phyloP scores from a whole-genome alignment of 2,797 vertebrate species.

The Catharus ustulatus region DNA sequence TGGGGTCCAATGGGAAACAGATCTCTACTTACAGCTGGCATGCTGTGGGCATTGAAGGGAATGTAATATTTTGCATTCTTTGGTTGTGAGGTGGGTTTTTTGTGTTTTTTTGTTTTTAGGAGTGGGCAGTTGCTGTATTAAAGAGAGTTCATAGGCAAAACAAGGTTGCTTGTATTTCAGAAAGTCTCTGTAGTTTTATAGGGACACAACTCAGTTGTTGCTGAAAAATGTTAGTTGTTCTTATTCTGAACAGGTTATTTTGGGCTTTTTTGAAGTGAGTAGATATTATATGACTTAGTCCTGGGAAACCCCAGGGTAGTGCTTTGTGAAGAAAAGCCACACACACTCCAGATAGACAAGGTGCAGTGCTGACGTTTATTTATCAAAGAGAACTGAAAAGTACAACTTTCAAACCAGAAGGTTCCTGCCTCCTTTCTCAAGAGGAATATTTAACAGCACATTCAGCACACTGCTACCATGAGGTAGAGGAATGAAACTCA shows the following conservation, averaged over 20 bases:
- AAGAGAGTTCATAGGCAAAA: neutral
- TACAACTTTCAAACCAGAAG: neutral
- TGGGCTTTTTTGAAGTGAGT: neutral
- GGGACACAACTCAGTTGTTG: neutral
- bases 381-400: neutral
- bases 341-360: neutral
- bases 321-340: neutral
- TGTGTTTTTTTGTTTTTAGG: neutral
- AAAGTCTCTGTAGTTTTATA: neutral
- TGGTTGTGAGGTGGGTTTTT: neutral
- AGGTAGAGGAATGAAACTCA: neutral
- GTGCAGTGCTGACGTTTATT: neutral
- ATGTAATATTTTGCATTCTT: neutral
- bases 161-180: neutral
- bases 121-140: neutral
- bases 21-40: neutral
- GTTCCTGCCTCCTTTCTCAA: neutral
- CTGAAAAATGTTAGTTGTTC: neutral
- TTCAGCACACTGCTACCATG: neutral
- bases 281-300: neutral
- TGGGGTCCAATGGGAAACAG: neutral
- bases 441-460: neutral
- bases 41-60: neutral
- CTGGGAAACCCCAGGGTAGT: neutral
- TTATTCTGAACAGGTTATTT: neutral